Conservation (phyloP, 2,113 vertebrate genomes). For the Misgurnus anguillicaudatus region DNA sequence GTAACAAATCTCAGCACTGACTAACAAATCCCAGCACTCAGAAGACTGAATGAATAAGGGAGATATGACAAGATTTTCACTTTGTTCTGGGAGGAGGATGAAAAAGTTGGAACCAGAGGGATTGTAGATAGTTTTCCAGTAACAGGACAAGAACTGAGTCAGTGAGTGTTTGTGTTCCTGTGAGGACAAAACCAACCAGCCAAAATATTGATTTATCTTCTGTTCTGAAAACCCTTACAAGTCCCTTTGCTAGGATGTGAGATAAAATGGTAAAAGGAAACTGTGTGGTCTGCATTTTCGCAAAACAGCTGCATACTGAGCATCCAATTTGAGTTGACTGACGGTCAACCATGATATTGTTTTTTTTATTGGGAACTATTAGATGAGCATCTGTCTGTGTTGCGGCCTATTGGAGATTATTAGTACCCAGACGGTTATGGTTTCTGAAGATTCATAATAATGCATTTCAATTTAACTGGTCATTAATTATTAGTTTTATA, state of each 20-base stretch:
- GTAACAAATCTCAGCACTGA: neutral
- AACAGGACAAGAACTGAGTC: constrained; percentile 14
- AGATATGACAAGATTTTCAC: constrained; percentile 21
- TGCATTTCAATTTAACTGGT: no score
- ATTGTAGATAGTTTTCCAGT: constrained; percentile 32
- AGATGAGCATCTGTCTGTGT: neutral
- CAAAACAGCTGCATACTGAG: constrained; percentile 18
- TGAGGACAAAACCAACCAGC: constrained; percentile 31
- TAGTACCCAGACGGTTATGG: neutral
- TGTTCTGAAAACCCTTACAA: constrained; percentile 31
- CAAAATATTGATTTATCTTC: constrained; percentile 40
- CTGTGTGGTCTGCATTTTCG: neutral
- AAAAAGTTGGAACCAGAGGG: constrained; percentile 37
- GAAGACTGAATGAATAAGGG: constrained; percentile 6
- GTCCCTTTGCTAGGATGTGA: constrained; percentile 1
- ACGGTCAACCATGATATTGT: neutral
- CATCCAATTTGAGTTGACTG: constrained; percentile 25
- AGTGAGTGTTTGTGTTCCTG: constrained; percentile 31
- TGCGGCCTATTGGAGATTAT: neutral
- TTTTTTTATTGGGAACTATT: constrained; percentile 21
- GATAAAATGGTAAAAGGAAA: neutral
- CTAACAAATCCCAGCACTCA: neutral
- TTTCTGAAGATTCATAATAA: no score
- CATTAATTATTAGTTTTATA: no score
- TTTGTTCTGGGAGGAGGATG: constrained; percentile 20